Base-by-base conservation (phyloP, 1,140 invertebrate genomes). In the Caenorhabditis brenneri region DNA sequence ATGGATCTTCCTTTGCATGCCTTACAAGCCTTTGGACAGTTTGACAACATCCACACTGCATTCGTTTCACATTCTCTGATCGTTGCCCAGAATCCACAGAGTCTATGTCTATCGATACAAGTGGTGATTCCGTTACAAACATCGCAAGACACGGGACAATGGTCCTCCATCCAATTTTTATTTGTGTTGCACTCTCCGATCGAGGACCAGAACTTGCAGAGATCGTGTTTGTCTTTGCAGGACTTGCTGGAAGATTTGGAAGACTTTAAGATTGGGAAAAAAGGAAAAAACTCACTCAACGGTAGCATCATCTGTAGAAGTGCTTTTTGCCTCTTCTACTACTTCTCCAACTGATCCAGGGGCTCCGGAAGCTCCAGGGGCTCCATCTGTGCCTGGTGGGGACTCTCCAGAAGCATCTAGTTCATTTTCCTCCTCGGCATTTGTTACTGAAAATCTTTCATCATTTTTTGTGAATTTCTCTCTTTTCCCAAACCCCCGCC, bases 131-230 rank as follows among this genome's bases (percentile, higher is more conserved):
- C 89, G 78, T 90, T 90, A 60, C 89, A 90, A 22, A 82, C 65
- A 58, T 90, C 88, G 55, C 89, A 90, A 6, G 88, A 88, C 31
- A 90, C 86, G 1, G 87, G 84, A 81, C 89, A 90, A 83, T 89
- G 81, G 49, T 87, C 85, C 1, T 81, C 65, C 89, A 90, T 90
- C 89, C 89, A 90, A n/a, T 90, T 88, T 31, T 87, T 87, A 48
- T 90, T 90, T 0, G 80, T 46, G 6, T 90, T 85, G 79, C 89
- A 90, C 81, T 90, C 89, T 7, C 88, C 88, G 79, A 90, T 90
- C 9, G 87, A 87, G 12, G 87, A 81, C 89, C 89, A 90, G 84
- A 90, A 90, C 85, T 90, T 90, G 85, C 89, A 90, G n/a, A 90
- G 83, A 84, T 90, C 89, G 42, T 89, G 88, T 46, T 74, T 79